Conservation (phyloP, 1,140 invertebrate species). For the Aphidius ervi region DNA sequence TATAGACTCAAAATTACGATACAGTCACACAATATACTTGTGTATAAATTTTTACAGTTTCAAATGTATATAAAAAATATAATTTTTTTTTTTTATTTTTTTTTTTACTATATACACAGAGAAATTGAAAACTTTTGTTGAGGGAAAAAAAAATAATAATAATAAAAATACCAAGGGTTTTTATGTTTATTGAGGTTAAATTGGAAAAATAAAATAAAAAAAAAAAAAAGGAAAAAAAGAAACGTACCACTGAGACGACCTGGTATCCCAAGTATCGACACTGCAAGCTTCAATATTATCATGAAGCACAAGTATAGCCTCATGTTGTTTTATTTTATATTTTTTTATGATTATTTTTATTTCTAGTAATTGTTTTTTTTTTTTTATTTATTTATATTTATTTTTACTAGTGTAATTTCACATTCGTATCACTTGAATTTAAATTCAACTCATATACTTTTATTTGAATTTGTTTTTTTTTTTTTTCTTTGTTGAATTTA, state of each 20-base stretch:
- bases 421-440: too few species aligned
- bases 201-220: not conserved
- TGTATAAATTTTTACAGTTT: too few species aligned
- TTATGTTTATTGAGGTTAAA: constrained; percentile 7
- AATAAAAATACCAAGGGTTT: not conserved
- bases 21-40: too few species aligned
- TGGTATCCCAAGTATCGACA: constrained; percentile 11
- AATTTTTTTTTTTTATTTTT: not conserved
- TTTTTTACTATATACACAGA: not conserved
- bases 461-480: too few species aligned
- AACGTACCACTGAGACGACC: constrained; percentile 23
- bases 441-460: too few species aligned
- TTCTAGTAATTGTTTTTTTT: not conserved
- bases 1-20: too few species aligned
- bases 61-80: too few species aligned
- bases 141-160: constrained; percentile 1
- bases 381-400: not conserved
- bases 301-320: constrained; percentile 16
- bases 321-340: constrained; percentile 14
- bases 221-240: not conserved
- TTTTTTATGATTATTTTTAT: constrained; percentile 7
- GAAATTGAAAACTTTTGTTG: not conserved
- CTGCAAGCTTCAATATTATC: constrained; percentile 11
- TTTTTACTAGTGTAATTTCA: too few species aligned
- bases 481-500: too few species aligned